Conservation (phyloP, 2,888 invertebrate genomes). For the Diadegma fenestrale region DNA sequence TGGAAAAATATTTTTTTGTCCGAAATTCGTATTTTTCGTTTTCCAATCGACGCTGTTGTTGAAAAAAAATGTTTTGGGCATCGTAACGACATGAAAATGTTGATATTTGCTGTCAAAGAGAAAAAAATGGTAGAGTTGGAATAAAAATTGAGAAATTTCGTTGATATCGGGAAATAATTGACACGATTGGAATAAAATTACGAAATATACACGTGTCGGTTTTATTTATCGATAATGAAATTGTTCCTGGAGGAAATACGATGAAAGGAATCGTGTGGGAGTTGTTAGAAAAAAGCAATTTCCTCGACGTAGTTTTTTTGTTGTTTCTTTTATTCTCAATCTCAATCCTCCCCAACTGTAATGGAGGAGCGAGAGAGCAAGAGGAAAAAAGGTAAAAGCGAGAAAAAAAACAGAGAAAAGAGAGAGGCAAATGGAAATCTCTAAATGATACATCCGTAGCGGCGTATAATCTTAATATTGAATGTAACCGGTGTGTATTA, state of each 20-base stretch:
- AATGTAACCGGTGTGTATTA: slow-evolving; percentile 69
- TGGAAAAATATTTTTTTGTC: not conserved
- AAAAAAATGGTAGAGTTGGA: too few relatives aligned
- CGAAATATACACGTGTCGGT: not conserved
- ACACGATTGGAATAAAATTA: not conserved
- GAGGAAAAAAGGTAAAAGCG: slow-evolving; percentile 28
- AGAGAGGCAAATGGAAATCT: not conserved
- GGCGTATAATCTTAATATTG: slow-evolving; percentile 69
- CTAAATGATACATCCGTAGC: slow-evolving; percentile 59
- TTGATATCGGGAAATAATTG: not conserved
- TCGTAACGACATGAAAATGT: not conserved
- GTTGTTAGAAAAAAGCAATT: slow-evolving; percentile 47
- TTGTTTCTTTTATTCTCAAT: slow-evolving; percentile 32
- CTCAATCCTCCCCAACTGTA: slow-evolving; percentile 34
- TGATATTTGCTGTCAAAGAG: not conserved
- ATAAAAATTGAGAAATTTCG: too few relatives aligned
- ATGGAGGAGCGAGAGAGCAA: slow-evolving; percentile 42
- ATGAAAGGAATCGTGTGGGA: not conserved
- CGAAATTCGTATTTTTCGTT: not conserved
- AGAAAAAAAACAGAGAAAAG: not conserved
- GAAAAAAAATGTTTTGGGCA: too few relatives aligned
- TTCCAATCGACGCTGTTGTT: too few relatives aligned
- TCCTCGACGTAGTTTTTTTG: slow-evolving; percentile 2
- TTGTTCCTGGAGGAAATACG: not conserved
- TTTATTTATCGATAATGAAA: not conserved